phyloP scores from a whole-genome alignment of 1,140 invertebrate genomes.

The Drosophila carrolli region DNA sequence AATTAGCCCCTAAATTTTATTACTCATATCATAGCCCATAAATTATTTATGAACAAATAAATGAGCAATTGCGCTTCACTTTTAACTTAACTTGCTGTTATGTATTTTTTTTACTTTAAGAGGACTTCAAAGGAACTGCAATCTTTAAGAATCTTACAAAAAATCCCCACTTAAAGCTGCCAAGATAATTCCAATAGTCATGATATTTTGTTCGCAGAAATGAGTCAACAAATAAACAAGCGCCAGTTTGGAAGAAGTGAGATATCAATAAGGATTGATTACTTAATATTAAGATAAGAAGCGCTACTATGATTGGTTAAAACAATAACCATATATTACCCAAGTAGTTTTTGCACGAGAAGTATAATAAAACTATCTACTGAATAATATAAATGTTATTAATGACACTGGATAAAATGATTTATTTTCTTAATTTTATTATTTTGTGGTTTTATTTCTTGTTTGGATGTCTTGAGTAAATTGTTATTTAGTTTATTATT shows the following conservation, averaged over 20 bases:
- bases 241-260: slow-evolving; percentile 17
- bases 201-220: slow-evolving; percentile 12
- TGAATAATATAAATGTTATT: too few relatives aligned
- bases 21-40: slow-evolving; percentile 33
- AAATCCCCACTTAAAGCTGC: slow-evolving; percentile 18
- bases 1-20: slow-evolving; percentile 59
- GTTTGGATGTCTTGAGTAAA: too few relatives aligned
- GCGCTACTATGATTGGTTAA: background rate
- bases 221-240: slow-evolving; percentile 35
- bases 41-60: slow-evolving; percentile 54
- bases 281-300: slow-evolving; percentile 11
- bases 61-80: slow-evolving; percentile 38
- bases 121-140: background rate
- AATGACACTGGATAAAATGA: too few relatives aligned
- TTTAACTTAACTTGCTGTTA: background rate
- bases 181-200: slow-evolving; percentile 11
- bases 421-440: too few relatives aligned
- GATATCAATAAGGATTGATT: slow-evolving; percentile 19
- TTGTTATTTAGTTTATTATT: too few relatives aligned
- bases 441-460: too few relatives aligned
- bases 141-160: slow-evolving; percentile 2
- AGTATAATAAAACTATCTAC: too few relatives aligned
- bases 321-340: background rate
- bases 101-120: background rate
- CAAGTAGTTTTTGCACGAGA: background rate